Percentiles rank a stretch among this genome's conserved stretches.
Conservation (phyloP, 2,888 invertebrate genomes). For the Trachelus troglodyta region DNA sequence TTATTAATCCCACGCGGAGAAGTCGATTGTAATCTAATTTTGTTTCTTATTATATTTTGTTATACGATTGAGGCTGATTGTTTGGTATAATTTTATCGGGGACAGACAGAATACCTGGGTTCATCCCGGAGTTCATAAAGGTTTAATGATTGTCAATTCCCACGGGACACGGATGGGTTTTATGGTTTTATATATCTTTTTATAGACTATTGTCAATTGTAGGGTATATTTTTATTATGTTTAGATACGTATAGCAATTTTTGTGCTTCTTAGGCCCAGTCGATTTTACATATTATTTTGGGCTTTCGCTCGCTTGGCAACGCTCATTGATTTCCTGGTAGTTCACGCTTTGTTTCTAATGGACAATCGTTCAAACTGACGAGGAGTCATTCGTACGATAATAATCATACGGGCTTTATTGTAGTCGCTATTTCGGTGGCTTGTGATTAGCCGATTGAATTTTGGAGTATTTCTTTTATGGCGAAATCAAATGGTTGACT, state of each 20-base stretch:
- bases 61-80: neutral
- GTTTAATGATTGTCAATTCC: neutral
- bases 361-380: neutral
- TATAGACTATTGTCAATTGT: neutral
- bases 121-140: neutral
- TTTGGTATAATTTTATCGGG: neutral
- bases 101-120: neutral
- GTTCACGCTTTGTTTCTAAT: neutral
- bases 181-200: neutral
- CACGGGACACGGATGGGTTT: neutral
- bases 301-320: conserved; percentile 49
- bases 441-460: neutral
- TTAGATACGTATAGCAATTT: neutral
- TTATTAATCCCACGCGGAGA: neutral
- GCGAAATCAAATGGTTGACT: neutral
- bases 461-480: neutral
- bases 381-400: neutral
- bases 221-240: neutral
- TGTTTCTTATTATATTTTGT: no score
- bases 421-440: neutral
- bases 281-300: conserved; percentile 30
- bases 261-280: neutral
- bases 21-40: neutral
- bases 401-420: neutral
- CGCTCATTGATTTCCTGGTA: conserved; percentile 34